Conservation (phyloP, 1,140 invertebrate genomes). For the Cyphomyrmex costatus region DNA sequence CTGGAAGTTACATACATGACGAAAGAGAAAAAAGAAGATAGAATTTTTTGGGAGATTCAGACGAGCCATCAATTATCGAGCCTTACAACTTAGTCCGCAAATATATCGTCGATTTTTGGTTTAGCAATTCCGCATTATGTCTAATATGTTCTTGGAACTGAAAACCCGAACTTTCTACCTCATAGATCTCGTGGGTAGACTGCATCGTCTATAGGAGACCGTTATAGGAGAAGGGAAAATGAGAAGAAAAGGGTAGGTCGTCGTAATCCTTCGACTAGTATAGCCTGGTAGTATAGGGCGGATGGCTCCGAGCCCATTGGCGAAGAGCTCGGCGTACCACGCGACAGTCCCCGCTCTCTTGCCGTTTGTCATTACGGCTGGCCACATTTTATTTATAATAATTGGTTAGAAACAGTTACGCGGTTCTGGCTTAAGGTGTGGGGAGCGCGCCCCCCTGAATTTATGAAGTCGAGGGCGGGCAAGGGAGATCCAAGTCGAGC, state of each 20-base stretch:
- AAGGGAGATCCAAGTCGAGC: constrained; percentile 64
- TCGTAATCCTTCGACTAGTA: constrained; percentile 66
- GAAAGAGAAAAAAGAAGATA: neutral
- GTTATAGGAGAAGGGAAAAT: constrained; percentile 59
- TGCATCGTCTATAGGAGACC: constrained; percentile 67
- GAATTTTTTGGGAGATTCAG: constrained; percentile 5
- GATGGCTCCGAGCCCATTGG: constrained; percentile 80
- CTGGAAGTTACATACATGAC: constrained; percentile 7
- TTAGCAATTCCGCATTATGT: constrained; percentile 57
- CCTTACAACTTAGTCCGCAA: constrained; percentile 31
- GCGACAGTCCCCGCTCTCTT: constrained; percentile 60
- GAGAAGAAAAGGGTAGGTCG: constrained; percentile 50
- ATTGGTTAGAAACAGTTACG: constrained; percentile 85
- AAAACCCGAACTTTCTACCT: constrained; percentile 64
- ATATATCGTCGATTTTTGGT: constrained; percentile 50
- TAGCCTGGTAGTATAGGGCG: constrained; percentile 60
- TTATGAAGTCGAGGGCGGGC: constrained; percentile 80
- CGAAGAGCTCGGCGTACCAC: constrained; percentile 72
- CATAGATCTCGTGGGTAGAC: constrained; percentile 65
- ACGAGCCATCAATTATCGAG: constrained; percentile 32
- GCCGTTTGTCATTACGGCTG: constrained; percentile 83
- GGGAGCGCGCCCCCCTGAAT: constrained; percentile 69
- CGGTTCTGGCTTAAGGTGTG: constrained; percentile 76
- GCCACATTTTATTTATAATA: constrained; percentile 85
- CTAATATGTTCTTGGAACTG: constrained; percentile 43